Base-by-base conservation (phyloP, 2,113 vertebrate species). In the Anas platyrhynchos region DNA sequence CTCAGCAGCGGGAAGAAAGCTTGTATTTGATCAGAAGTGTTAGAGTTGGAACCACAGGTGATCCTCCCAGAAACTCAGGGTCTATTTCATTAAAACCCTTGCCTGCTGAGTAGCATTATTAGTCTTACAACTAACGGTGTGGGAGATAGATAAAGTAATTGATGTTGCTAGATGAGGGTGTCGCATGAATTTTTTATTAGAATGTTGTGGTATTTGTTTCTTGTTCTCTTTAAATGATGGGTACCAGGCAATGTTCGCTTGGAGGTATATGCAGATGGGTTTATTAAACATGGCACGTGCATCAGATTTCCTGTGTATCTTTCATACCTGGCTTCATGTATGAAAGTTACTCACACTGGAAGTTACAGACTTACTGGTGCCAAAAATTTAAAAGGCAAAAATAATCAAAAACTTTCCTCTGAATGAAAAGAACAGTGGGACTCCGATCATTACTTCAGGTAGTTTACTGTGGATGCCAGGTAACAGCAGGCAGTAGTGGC, bases 31-130 rank as follows among this genome's bases (percentile, higher is more conserved):
- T 97, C 86, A 94, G 83, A 96, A 95, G 46, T 93, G 61, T 96
- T 96, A 66, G 91, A 86, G 41, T 56, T 96, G 90, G 77, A 98
- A 93, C 92, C 74, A 59, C 91, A 95, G 76, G 79, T 88, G 95
- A 89, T 92, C 66, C 41, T 97, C 81, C 68, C 66, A 84, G 66
- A 94, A 97, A 61, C 92, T 94, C 55, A 32, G 48, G 65, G 41
- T 67, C 73, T 96, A 23, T 96, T 97, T 97, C 93, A 95, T 97
- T 97, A 94, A 97, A 94, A 92, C 61, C 50, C 26, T 48, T 91
- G 67, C 96, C 91, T 96, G 90, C 94, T 94, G 95, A 41, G 88
- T 88, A 92, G 68, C 71, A 95, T 95, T 97, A 96, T 96, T 97
- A 95, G 96, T 86, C 83, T 96, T 96, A 61, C 7, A 96, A 61